phyloP scores from a whole-genome alignment of 30 jellyfish, hydroid and myxozoan genomes.

The Pelagia noctiluca region DNA sequence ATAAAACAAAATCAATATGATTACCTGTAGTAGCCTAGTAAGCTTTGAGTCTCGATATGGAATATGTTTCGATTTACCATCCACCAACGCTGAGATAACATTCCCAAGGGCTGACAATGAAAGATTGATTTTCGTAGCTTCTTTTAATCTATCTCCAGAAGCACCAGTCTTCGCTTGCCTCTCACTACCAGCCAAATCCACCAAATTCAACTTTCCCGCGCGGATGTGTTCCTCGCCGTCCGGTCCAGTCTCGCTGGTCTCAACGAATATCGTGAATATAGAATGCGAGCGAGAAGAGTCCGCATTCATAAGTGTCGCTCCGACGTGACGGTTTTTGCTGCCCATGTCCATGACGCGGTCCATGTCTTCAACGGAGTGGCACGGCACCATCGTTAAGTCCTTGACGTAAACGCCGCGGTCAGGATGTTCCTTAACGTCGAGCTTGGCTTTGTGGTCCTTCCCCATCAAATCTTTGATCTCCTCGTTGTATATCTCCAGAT shows the following conservation, averaged over 20 bases:
- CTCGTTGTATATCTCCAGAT: conserved; percentile 93
- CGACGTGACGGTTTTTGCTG: conserved; percentile 89
- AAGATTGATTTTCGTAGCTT: conserved; percentile 94
- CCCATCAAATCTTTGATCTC: conserved; percentile 93
- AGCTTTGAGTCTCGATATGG: conserved; percentile 98
- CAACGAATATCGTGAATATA: conserved; percentile 93
- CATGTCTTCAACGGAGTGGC: conserved; percentile 92
- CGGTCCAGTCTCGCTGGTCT: conserved; percentile 89
- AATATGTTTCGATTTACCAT: conserved; percentile 95
- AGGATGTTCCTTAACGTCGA: conserved; percentile 96
- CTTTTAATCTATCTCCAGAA: conserved; percentile 93
- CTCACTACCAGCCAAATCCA: conserved; percentile 99
- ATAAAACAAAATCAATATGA: conserved; percentile 1
- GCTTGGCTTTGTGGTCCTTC: conserved; percentile 80
- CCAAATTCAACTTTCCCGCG: conserved; percentile 94
- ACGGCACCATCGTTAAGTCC: conserved; percentile 86
- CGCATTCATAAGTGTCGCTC: conserved; percentile 99
- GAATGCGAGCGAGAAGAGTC: conserved; percentile 99
- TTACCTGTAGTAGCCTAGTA: conserved; percentile 92
- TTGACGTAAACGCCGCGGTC: conserved; percentile 94
- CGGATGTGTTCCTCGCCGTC: conserved; percentile 96
- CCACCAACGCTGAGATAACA: conserved; percentile 98
- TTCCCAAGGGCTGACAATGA: conserved; percentile 97
- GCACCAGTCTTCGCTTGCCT: conserved; percentile 99
- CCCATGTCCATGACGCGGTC: conserved; percentile 97